Evolutionary conservation across 2,797 vertebrate species (phyloP), one percentile per base, ranked within the genome.

Genomic region (Coccyzus lansbergi): DNA sequence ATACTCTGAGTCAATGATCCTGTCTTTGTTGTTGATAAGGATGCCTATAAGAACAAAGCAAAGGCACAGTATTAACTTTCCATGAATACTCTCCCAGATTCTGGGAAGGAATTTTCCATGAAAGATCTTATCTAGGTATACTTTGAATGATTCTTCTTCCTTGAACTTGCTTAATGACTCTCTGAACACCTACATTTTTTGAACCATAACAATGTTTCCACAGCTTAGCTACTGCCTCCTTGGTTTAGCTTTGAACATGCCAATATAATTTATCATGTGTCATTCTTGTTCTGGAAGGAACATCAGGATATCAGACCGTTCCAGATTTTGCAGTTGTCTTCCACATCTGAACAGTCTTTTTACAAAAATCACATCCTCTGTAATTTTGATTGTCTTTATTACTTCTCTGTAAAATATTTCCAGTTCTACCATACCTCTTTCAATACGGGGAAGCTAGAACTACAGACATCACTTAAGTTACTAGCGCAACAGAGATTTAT

Each of bases 281-380:
- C 6, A 19, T 36, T 42, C 31, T 31, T 53, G 18, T 60, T 15
- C 18, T 38, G 29, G 52, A 62, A 38, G 12, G 65, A 6, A 40
- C 9, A 51, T 38, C 76, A 24, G 9, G 3, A 3, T 48, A 18
- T 13, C 5, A 83, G 12, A 2, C 4, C 21, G n/a, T 70, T 67
- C 40, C 31, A 64, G 40, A 71, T 55, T 74, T 90, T 80, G 16
- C n/a, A 26, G 9, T 34, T 3, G 1, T 44, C 28, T 74, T 55
- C n/a, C 31, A 56, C 7, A 74, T 16, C 8, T 44, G 19, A 72
- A 86, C 5, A 4, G 1, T 63, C 33, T 9, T 74, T 67, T 5
- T 9, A 59, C 3, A 55, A 42, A 92, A 90, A n/a, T 0, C 4
- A 15, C 18, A 20, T 67, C 1, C 2, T 28, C 5, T 64, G 5